phyloP scores from a whole-genome alignment of 2,888 invertebrate species.

The Octodonta nipae region DNA sequence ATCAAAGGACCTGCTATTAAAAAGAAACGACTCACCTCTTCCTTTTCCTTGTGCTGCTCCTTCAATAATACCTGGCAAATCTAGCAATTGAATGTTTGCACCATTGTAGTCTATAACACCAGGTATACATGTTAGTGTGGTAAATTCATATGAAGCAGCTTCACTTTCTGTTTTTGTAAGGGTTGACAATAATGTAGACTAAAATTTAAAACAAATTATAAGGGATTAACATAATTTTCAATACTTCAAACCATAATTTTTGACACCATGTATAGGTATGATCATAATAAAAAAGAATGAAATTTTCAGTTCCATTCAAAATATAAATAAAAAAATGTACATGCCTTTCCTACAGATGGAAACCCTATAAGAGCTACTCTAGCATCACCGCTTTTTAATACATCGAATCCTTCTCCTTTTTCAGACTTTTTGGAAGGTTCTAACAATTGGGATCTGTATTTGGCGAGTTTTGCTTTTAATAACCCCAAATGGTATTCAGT shows the following conservation, averaged over 20 bases:
- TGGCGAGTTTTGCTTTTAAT: constrained; percentile 90
- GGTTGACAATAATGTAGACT: constrained; percentile 90
- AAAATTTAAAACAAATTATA: constrained; percentile 14
- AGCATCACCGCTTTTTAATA: constrained; percentile 97
- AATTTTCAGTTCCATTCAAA: not conserved
- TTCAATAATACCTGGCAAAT: constrained; percentile 98
- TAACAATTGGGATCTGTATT: constrained; percentile 83
- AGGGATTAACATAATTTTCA: no score
- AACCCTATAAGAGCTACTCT: constrained; percentile 95
- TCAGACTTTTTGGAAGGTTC: constrained; percentile 90
- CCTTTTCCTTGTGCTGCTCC: constrained; percentile 74
- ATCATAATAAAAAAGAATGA: no score
- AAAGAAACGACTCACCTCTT: constrained; percentile 29
- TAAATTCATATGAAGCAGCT: constrained; percentile 96
- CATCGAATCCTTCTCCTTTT: constrained; percentile 97
- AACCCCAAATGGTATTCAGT: constrained; percentile 98
- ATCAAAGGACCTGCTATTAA: constrained; percentile 23
- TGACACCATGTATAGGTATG: no score
- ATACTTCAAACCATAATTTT: no score
- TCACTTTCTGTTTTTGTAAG: constrained; percentile 93
- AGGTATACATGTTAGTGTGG: constrained; percentile 96
- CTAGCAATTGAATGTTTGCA: constrained; percentile 93
- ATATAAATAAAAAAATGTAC: constrained; percentile 12
- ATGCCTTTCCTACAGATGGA: constrained; percentile 91
- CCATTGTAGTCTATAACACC: constrained; percentile 98